Evolutionary conservation across 2,113 vertebrate genomes (phyloP).

Genomic region (Progne subis): DNA sequence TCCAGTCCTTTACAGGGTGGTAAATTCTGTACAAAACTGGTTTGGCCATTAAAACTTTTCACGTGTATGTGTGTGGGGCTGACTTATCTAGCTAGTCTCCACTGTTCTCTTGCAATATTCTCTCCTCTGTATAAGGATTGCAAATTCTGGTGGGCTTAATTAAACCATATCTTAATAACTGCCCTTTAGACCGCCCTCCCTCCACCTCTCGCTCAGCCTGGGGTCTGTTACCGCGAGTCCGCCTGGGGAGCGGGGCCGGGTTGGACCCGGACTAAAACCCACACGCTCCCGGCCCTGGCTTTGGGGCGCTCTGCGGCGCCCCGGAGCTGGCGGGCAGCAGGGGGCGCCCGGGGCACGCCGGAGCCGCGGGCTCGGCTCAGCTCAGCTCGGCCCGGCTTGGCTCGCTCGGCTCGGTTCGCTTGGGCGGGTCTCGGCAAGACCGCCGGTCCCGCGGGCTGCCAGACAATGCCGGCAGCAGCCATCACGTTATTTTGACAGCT

Average conservation of each 20-base stretch:
- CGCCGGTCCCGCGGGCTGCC: conserved; percentile 67
- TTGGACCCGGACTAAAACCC: neutral
- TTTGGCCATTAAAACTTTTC: neutral
- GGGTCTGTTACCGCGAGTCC: neutral
- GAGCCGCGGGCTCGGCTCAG: conserved; percentile 63
- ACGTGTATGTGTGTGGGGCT: fast-evolving
- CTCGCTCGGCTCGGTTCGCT: neutral
- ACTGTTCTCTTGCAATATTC: neutral
- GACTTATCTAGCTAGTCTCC: too few relatives aligned
- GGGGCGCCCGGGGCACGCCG: conserved; percentile 92
- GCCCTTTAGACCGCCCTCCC: neutral
- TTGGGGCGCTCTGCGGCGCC: fast-evolving
- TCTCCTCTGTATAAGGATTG: neutral
- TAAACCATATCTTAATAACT: neutral
- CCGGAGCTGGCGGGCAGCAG: conserved; percentile 73
- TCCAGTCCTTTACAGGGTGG: fast-evolving
- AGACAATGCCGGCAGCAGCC: conserved; percentile 65
- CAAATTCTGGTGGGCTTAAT: neutral
- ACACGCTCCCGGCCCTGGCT: fast-evolving
- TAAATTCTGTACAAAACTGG: neutral
- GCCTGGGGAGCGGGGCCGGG: neutral
- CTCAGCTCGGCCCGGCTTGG: too few relatives aligned
- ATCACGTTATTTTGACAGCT: conserved; percentile 75
- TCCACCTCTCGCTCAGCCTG: neutral
- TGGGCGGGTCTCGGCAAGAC: neutral